Percentiles rank a stretch among this genome's conserved stretches.
Conservation (phyloP, 2,797 vertebrate genomes). For the Schizopygopsis pylzovi region DNA sequence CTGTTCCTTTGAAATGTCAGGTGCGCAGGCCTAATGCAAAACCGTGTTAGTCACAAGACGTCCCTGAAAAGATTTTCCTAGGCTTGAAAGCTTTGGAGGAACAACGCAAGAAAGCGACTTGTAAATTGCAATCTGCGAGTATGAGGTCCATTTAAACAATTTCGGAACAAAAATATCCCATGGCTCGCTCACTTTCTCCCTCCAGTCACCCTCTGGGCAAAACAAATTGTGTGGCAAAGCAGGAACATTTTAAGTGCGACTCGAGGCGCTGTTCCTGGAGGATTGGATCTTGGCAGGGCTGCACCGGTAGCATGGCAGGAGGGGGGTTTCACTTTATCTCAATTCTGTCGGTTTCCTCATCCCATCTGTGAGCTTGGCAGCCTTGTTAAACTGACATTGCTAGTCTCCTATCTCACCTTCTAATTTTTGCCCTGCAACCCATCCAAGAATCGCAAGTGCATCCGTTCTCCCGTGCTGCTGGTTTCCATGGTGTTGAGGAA, state of each 20-base stretch:
- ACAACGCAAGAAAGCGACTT: background rate
- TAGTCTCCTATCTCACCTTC: conserved; percentile 54
- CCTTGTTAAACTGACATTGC: conserved; percentile 48
- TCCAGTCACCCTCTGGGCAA: conserved; percentile 48
- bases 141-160: background rate
- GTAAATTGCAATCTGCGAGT: conserved; percentile 12
- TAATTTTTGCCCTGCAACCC: conserved; percentile 52
- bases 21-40: conserved; percentile 48
- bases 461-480: conserved; percentile 47
- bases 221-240: conserved; percentile 51
- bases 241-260: conserved; percentile 38
- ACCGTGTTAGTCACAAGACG: conserved; percentile 29
- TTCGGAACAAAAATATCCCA: conserved; percentile 24
- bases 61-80: conserved; percentile 21
- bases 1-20: conserved; percentile 47
- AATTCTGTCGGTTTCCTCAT: conserved; percentile 54
- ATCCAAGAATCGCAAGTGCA: conserved; percentile 46
- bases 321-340: conserved; percentile 56
- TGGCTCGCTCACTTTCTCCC: background rate
- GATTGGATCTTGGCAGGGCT: conserved; percentile 54
- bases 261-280: conserved; percentile 46
- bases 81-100: background rate
- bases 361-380: conserved; percentile 63
- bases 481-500: conserved; percentile 46
- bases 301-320: conserved; percentile 45